These are phyloP conservation scores for Drosophila pruinosa DNA, from an alignment of 1,140 invertebrate genomes.

Conservation along the genomic window DNA sequence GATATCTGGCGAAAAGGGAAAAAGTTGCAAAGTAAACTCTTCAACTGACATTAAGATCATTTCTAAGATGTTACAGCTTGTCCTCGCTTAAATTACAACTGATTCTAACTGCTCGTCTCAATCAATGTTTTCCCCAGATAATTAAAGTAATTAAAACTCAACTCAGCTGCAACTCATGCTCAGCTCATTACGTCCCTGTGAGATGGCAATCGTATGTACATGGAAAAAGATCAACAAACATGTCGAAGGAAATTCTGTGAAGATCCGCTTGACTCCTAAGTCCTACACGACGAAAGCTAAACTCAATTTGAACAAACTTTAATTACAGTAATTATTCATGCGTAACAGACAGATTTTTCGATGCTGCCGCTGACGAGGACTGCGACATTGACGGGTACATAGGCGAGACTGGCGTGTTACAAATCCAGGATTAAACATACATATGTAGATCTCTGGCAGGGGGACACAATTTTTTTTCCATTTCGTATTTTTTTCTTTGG, in stretches of 20 bases:
- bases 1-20: not conserved
- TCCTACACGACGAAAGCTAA: slow-evolving; percentile 64
- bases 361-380: slow-evolving; percentile 6
- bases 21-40: not conserved
- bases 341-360: slow-evolving; percentile 58
- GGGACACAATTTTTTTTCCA: slow-evolving; percentile 49
- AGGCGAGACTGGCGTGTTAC: slow-evolving; percentile 59
- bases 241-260: slow-evolving; percentile 18
- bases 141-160: slow-evolving; percentile 8
- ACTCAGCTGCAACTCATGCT: not conserved
- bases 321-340: slow-evolving; percentile 79
- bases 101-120: not conserved
- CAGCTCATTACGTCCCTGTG: slow-evolving; percentile 10
- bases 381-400: slow-evolving; percentile 25
- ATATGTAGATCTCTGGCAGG: slow-evolving; percentile 67
- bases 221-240: slow-evolving; percentile 28
- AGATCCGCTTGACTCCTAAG: slow-evolving; percentile 63
- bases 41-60: not conserved
- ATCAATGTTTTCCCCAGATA: not conserved
- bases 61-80: not conserved
- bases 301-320: slow-evolving; percentile 60
- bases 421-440: slow-evolving; percentile 79
- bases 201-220: slow-evolving; percentile 9
- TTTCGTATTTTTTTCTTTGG: slow-evolving; percentile 32
- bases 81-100: no score